Evolutionary conservation across 2,797 vertebrate species (phyloP), one percentile per base, ranked within the genome.

Genomic region (Australoheros facetus): DNA sequence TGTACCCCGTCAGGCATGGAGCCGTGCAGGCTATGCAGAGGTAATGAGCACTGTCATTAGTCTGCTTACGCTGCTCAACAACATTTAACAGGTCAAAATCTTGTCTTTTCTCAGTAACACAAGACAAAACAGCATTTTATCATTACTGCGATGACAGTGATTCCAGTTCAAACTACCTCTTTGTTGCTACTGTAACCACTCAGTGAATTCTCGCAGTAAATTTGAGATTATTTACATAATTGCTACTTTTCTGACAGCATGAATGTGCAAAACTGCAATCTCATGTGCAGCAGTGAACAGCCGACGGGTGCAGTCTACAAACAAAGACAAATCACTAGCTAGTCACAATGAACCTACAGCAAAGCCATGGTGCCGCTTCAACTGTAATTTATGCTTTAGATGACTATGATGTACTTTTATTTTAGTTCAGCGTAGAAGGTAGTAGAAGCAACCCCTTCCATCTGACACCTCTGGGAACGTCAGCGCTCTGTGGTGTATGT

Each of bases 401-500:
- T 77, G 72, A 75, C 82, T n/a, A 48, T 74, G 81, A 88, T 77
- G 54, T 73, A 58, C 53, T 73, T 88, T 87, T 69, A 75, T 75
- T 54, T 88, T 58, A 73, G 51, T 80, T 56, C 78, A 70, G 77
- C 71, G 83, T 87, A 86, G 62, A 56, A 76, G 62, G 69, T 80
- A 64, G 77, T 79, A 77, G 79, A 87, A 90, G 83, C 72, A 88
- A 62, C 53, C 56, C 57, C 78, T 71, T 85, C 73, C 79, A 78
- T 88, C 75, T 85, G 89, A 88, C 87, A 88, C 91, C 76, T 82
- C 82, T 77, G 89, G 83, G 87, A 87, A 88, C 75, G 78, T 80
- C 71, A 83, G 26, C 11, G 73, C 78, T 75, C 79, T 77, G 70
- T 71, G 79, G 80, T 84, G 80, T 81, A 58, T 81, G 75, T 86